A percentile compares a stretch with the other conserved stretches of the same genome.
These are phyloP conservation scores for Megalopta genalis DNA, from an alignment of 1,140 invertebrate genomes.

Conservation along the genomic window DNA sequence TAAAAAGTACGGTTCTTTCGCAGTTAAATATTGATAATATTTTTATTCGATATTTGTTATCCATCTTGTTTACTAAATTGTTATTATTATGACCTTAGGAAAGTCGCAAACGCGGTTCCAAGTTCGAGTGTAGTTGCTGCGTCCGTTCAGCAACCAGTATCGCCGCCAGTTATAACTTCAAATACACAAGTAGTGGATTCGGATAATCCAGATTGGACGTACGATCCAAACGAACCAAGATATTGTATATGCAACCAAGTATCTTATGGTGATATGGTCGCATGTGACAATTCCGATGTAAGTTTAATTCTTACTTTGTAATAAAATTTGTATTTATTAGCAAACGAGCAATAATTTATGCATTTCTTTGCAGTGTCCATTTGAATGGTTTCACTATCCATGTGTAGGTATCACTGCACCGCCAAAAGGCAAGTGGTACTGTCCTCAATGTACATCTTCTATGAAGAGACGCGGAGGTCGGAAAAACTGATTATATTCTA, in stretches of 20 bases:
- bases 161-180: constrained; percentile 66
- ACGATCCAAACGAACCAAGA: constrained; percentile 95
- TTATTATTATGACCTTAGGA: constrained; percentile 61
- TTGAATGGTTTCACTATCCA: constrained; percentile 99
- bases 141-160: constrained; percentile 70
- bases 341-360: not conserved
- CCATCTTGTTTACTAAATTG: not conserved
- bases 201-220: constrained; percentile 88
- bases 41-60: not conserved
- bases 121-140: constrained; percentile 75
- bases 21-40: not conserved
- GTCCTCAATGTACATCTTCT: constrained; percentile 94
- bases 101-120: constrained; percentile 75
- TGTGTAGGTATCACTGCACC: constrained; percentile 97
- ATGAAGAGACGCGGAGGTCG: constrained; percentile 91
- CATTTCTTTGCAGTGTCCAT: constrained; percentile 89
- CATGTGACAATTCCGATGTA: constrained; percentile 98
- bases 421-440: constrained; percentile 99
- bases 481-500: constrained; percentile 82
- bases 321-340: not conserved
- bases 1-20: constrained; percentile 81
- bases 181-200: constrained; percentile 76
- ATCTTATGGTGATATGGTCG: constrained; percentile 99
- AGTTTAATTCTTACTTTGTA: constrained; percentile 70
- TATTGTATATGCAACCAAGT: constrained; percentile 99